These are phyloP conservation scores for Paradoxurus hermaphroditus DNA, from an alignment of 2,113 vertebrate species.

Conservation along the genomic window DNA sequence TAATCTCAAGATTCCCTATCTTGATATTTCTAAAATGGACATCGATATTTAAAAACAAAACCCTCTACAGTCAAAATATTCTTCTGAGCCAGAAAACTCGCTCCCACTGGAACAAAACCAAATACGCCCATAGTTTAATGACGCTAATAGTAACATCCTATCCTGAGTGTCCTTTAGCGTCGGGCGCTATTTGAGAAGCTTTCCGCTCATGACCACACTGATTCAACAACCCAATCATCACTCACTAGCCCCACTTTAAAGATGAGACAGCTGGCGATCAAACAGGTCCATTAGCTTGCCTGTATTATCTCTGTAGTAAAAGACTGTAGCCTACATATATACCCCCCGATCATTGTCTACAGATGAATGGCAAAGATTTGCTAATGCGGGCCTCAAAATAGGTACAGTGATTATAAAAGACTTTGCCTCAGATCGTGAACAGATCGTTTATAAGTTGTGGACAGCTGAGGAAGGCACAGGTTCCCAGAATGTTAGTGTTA, in stretches of 20 bases:
- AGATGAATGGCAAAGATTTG: background rate
- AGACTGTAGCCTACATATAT: background rate
- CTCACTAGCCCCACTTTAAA: background rate
- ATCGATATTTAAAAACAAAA: background rate
- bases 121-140: background rate
- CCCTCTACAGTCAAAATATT: background rate
- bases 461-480: background rate
- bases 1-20: no score
- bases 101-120: background rate
- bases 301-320: background rate
- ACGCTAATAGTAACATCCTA: background rate
- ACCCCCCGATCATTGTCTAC: background rate
- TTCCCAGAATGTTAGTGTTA: background rate
- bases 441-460: background rate
- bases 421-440: background rate
- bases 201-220: background rate
- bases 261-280: background rate
- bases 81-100: background rate
- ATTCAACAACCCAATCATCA: background rate
- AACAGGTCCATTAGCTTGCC: background rate
- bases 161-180: background rate
- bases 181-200: background rate
- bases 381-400: fast-evolving
- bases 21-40: background rate
- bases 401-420: background rate